These are phyloP conservation scores for Egretta garzetta DNA, from an alignment of 2,113 vertebrate genomes.

Conservation along the genomic window DNA sequence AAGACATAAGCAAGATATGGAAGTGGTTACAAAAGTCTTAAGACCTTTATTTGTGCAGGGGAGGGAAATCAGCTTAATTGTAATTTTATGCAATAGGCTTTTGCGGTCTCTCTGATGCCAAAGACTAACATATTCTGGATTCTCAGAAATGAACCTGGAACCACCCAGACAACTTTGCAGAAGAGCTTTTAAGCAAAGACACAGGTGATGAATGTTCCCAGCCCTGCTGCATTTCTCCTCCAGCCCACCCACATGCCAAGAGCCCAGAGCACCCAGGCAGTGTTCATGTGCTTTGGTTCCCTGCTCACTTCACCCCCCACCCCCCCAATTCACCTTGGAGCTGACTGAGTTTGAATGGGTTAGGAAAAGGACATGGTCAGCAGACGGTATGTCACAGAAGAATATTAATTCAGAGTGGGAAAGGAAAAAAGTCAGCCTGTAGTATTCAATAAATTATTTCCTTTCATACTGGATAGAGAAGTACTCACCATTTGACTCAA, in stretches of 20 bases:
- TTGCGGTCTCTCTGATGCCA: slow-evolving; percentile 8
- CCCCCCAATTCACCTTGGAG: not conserved
- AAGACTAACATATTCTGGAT: not conserved
- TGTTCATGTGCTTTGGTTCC: not conserved
- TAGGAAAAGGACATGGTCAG: not conserved
- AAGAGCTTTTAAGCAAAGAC: not conserved
- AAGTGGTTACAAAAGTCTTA: not conserved
- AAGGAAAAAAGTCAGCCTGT: not conserved
- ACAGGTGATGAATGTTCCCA: not conserved
- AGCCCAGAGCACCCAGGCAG: not conserved
- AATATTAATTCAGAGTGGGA: not conserved
- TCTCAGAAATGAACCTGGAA: not conserved
- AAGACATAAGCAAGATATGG: not conserved
- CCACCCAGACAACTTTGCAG: not conserved
- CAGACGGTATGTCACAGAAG: not conserved
- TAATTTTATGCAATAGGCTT: not conserved
- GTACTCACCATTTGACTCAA: not conserved
- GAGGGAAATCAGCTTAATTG: not conserved
- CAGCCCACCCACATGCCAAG: not conserved
- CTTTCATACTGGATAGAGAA: not conserved
- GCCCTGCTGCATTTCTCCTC: not conserved
- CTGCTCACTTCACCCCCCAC: not conserved
- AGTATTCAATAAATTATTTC: not conserved
- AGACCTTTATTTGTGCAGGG: not conserved
- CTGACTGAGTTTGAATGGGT: not conserved